Conservation (phyloP, 2,888 invertebrate genomes). For the Acanthosepion esculentum region DNA sequence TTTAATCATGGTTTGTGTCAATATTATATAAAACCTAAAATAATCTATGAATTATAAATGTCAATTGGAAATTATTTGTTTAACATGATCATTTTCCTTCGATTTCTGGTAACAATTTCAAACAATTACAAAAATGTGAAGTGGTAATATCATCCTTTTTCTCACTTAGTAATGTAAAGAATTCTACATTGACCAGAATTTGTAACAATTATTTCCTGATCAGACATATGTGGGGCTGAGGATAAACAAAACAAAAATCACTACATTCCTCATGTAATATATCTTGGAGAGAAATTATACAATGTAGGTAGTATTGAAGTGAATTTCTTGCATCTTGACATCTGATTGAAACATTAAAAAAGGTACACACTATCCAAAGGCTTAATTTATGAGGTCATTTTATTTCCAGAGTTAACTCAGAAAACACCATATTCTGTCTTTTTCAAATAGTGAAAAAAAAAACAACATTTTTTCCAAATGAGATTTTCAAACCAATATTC, state of each 20-base stretch:
- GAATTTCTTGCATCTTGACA: not conserved
- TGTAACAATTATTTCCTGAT: not conserved
- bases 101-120: not conserved
- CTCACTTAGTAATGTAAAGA: not conserved
- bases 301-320: not conserved
- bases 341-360: no score
- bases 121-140: no score
- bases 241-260: not conserved
- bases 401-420: no score
- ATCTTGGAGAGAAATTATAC: not conserved
- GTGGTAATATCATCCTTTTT: not conserved
- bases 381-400: no score
- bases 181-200: not conserved
- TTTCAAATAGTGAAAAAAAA: no score
- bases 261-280: not conserved
- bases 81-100: not conserved
- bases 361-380: no score
- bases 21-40: not conserved
- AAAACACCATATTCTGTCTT: no score
- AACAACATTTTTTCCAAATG: no score
- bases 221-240: not conserved
- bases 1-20: not conserved
- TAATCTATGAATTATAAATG: not conserved
- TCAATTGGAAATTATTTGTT: not conserved
- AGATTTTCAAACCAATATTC: no score